Evolutionary conservation across 2,113 vertebrate genomes (phyloP).

Genomic region (Canis aureus): DNA sequence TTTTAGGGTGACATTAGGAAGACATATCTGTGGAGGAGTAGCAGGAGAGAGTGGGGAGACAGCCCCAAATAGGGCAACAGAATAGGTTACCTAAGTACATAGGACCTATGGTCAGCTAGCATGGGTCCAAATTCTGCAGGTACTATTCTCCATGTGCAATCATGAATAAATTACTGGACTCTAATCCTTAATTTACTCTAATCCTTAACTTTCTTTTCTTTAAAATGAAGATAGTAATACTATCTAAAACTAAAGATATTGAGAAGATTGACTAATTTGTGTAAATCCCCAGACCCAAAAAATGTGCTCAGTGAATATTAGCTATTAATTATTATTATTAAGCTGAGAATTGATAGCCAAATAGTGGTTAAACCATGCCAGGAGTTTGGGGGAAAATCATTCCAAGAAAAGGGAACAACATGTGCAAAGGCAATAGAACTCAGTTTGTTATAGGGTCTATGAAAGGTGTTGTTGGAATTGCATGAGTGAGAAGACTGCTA

Average conservation of each 20-base stretch:
- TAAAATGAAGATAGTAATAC: neutral
- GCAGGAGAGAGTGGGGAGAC: neutral
- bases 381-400: neutral
- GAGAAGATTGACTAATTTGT: neutral
- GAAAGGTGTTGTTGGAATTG: constrained; percentile 4
- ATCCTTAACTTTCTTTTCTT: neutral
- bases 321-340: neutral
- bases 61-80: neutral
- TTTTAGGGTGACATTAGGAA: neutral
- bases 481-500: neutral
- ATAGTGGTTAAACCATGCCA: neutral
- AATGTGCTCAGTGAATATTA: neutral
- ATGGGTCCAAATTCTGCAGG: neutral
- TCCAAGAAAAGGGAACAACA: neutral
- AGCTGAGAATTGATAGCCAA: neutral
- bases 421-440: neutral
- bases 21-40: neutral
- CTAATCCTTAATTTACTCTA: neutral
- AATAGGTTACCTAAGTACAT: neutral
- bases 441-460: neutral
- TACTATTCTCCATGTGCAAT: neutral
- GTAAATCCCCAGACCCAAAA: neutral
- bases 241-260: neutral
- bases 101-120: neutral
- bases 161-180: neutral